Evolutionary conservation across 2,888 invertebrate genomes (phyloP), one percentile per base, ranked within the genome.

Genomic region (Icerya purchasi): DNA sequence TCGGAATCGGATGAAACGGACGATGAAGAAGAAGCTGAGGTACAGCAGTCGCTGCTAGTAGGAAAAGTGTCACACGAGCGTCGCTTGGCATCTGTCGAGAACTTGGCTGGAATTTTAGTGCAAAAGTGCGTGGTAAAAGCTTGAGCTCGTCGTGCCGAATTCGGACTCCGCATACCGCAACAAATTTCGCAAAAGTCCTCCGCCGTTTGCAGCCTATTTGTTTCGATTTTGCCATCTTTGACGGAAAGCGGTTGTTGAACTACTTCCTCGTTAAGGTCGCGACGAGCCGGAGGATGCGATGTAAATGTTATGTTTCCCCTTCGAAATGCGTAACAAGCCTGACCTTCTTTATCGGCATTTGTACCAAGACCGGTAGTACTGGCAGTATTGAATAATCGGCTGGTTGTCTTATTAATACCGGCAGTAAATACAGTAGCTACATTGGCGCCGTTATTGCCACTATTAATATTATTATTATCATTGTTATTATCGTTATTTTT

Each of bases 281-380:
- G n/a, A n/a, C n/a, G 56, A 25, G 60, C 22, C 10, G 61, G 63
- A 36, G 62, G 63, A 50, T 57, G 55, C 1, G 77, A 75, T 0
- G 76, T 77, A 64, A 78, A 77, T 2, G 73, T 63, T 62, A 78
- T 71, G 66, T 77, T 76, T 3, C 78, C 77, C 22, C 74, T 69
- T 64, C 74, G 76, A 64, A 76, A 77, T 2, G 72, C 75, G 62
- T 72, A 74, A 23, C 50, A 53, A 10, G 61, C 58, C 50, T 58
- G 60, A 2, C 59, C 55, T 20, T 50, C 22, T 14, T 53, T 51
- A 22, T 55, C 50, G 24, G n/a, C n/a, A n/a, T n/a, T n/a, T n/a
- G n/a, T n/a, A n/a, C n/a, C n/a, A n/a, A n/a, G n/a, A n/a, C n/a
- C n/a, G n/a, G n/a, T n/a, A n/a, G n/a, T n/a, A n/a, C n/a, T n/a